A percentile compares a stretch with the other conserved stretches of the same genome.
Conservation (phyloP, 2,888 invertebrate species). For the Rotaria sp. region DNA sequence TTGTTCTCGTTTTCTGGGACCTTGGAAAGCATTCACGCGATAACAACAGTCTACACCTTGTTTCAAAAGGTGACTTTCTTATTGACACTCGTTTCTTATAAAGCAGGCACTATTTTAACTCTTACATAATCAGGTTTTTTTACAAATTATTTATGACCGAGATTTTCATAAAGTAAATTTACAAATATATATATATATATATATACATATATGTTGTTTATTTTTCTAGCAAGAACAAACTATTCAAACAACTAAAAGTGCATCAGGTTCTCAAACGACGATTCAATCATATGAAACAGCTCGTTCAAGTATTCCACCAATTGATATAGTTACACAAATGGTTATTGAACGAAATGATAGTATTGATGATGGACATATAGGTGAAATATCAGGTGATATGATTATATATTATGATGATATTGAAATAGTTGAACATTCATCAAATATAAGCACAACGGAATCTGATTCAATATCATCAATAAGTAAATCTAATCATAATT, state of each 20-base stretch:
- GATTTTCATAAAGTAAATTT: no score
- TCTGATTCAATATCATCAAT: neutral
- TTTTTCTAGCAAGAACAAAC: neutral
- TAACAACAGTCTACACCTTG: no score
- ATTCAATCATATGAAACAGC: constrained; percentile 23
- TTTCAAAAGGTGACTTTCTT: no score
- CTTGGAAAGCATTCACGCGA: no score
- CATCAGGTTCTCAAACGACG: neutral
- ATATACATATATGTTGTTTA: no score
- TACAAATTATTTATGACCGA: no score
- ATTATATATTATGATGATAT: constrained; percentile 15
- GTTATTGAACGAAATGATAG: neutral
- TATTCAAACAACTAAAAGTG: neutral
- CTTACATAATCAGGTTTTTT: no score
- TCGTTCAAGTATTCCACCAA: neutral
- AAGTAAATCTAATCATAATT: neutral
- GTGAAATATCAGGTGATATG: neutral
- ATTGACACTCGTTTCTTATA: no score
- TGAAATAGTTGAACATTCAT: constrained; percentile 28
- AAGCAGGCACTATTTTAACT: no score
- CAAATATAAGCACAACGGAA: neutral
- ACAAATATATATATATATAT: no score
- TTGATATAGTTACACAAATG: constrained; percentile 11
- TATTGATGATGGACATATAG: neutral
- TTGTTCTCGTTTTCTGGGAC: no score